These are phyloP conservation scores for Metalampra italica DNA, from an alignment of 2,888 invertebrate species.

Conservation along the genomic window DNA sequence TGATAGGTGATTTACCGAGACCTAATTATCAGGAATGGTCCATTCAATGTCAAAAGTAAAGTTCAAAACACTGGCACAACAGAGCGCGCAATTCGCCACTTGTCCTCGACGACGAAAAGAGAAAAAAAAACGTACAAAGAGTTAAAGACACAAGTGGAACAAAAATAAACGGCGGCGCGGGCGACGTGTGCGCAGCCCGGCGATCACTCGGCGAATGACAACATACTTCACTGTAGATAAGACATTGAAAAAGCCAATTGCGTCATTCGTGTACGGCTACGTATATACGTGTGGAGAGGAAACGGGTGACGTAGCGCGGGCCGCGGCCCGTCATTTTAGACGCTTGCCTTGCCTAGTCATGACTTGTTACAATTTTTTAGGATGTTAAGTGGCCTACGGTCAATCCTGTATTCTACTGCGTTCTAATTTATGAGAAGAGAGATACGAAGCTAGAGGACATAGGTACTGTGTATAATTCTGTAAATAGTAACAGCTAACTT, in stretches of 20 bases:
- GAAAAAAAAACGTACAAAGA: too few relatives aligned
- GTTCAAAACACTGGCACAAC: conserved; percentile 70
- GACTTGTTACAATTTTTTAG: conserved; percentile 43
- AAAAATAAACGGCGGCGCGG: conserved; percentile 51
- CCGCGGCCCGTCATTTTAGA: conserved; percentile 64
- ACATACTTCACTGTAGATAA: conserved; percentile 73
- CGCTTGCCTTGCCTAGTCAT: conserved; percentile 50
- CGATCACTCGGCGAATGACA: conserved; percentile 72
- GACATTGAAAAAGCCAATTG: conserved; percentile 78
- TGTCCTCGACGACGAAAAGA: conserved; percentile 68
- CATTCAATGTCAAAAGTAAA: conserved; percentile 56
- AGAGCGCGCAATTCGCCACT: conserved; percentile 66
- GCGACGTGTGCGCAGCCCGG: conserved; percentile 64
- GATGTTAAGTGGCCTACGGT: conserved; percentile 9
- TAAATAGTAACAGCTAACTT: too few relatives aligned
- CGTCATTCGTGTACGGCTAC: conserved; percentile 72
- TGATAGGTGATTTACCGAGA: conserved; percentile 38
- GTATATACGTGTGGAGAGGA: conserved; percentile 70
- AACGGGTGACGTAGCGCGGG: conserved; percentile 65
- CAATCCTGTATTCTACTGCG: background rate
- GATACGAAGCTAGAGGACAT: background rate
- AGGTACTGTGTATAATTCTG: too few relatives aligned
- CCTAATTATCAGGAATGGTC: conserved; percentile 40
- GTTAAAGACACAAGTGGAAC: conserved; percentile 63
- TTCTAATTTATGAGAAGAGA: background rate